Percentiles rank a stretch among this genome's conserved stretches.
phyloP scores from a whole-genome alignment of 1,140 invertebrate species.

The Diorhabda carinulata region DNA sequence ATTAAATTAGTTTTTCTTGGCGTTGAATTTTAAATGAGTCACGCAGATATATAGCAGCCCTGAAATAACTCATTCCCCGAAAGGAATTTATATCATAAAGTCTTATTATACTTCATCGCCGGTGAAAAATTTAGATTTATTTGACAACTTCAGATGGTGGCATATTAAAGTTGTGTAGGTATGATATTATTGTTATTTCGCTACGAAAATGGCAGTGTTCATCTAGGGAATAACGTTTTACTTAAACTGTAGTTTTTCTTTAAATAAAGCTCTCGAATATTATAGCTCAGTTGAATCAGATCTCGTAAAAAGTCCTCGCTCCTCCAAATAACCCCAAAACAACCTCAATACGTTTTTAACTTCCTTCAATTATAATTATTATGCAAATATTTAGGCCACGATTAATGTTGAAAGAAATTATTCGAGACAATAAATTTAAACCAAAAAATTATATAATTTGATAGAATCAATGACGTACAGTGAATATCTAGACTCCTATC shows the following conservation, averaged over 20 bases:
- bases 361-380: too few relatives aligned
- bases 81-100: constrained; percentile 39
- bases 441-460: too few relatives aligned
- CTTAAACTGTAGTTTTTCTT: not conserved
- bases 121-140: constrained; percentile 35
- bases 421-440: too few relatives aligned
- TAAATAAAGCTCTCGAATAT: too few relatives aligned
- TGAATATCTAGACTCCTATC: too few relatives aligned
- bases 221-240: not conserved
- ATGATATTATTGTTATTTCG: constrained; percentile 12
- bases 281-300: too few relatives aligned
- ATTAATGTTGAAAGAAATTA: too few relatives aligned
- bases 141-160: constrained; percentile 21
- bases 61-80: constrained; percentile 40
- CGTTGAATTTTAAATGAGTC: constrained; percentile 45
- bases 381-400: too few relatives aligned
- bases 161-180: constrained; percentile 16
- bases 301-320: too few relatives aligned
- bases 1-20: constrained; percentile 47
- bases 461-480: too few relatives aligned
- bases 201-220: constrained; percentile 4
- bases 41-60: constrained; percentile 38
- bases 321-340: too few relatives aligned
- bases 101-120: constrained; percentile 34
- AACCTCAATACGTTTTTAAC: too few relatives aligned